Percentiles rank a stretch among this genome's conserved stretches.
Evolutionary conservation across 2,888 invertebrate genomes (phyloP).

Genomic region (Zhuqinia jingwanae): DNA sequence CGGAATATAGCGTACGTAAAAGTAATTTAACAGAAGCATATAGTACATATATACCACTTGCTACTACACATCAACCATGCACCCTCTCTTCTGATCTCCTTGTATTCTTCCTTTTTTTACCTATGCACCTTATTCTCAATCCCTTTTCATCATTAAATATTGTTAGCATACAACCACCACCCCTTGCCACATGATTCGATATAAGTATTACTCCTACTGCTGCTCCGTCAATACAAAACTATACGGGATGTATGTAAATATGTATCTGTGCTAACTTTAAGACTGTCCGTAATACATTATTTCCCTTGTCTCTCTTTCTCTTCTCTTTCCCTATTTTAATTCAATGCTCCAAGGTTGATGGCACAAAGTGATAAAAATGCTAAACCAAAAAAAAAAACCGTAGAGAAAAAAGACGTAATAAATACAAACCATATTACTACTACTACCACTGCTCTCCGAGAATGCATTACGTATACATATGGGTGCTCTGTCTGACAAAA

Average conservation of each 20-base stretch:
- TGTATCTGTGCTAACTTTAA: background rate
- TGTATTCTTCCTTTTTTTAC: slow-evolving; percentile 48
- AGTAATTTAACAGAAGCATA: background rate
- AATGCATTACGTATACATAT: background rate
- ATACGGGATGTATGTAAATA: no score
- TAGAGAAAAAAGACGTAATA: slow-evolving; percentile 12
- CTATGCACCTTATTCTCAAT: slow-evolving; percentile 50
- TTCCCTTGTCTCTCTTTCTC: slow-evolving; percentile 12
- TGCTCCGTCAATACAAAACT: no score
- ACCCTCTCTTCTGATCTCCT: slow-evolving; percentile 71
- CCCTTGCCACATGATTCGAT: background rate
- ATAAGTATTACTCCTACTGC: no score
- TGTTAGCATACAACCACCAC: slow-evolving; percentile 32
- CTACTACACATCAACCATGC: slow-evolving; percentile 48
- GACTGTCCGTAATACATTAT: slow-evolving; percentile 23
- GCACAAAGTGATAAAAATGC: slow-evolving; percentile 63
- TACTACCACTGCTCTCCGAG: no score
- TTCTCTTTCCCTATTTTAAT: slow-evolving; percentile 35
- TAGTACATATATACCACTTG: no score
- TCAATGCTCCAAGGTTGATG: slow-evolving; percentile 64
- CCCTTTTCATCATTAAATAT: slow-evolving; percentile 56
- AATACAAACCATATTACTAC: background rate
- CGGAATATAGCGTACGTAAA: background rate
- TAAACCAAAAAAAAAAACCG: slow-evolving; percentile 43
- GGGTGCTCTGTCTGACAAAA: slow-evolving; percentile 10